Evolutionary conservation across 1,140 invertebrate species (phyloP).

Genomic region (Drosophila insularis): DNA sequence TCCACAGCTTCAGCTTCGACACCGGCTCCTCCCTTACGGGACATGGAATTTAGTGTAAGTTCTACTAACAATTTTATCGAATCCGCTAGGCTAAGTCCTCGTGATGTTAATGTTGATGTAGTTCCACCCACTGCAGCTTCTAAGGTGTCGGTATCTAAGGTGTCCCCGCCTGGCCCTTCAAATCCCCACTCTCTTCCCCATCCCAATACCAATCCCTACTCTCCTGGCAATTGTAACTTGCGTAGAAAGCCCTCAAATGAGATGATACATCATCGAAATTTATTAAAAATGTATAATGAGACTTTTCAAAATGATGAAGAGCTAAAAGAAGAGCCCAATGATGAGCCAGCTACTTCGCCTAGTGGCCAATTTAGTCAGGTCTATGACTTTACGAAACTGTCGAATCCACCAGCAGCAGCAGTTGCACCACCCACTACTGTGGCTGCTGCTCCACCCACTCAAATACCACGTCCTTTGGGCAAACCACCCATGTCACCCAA

Average conservation of each 20-base stretch:
- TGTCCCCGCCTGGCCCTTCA: slow-evolving; percentile 28
- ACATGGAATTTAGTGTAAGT: slow-evolving; percentile 83
- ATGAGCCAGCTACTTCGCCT: slow-evolving; percentile 23
- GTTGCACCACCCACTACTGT: not conserved
- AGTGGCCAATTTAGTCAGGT: slow-evolving; percentile 56
- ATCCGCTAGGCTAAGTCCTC: slow-evolving; percentile 61
- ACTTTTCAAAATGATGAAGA: slow-evolving; percentile 78
- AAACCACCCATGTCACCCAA: slow-evolving; percentile 81
- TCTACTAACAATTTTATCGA: slow-evolving; percentile 80
- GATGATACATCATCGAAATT: slow-evolving; percentile 77
- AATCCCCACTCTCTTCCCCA: not conserved
- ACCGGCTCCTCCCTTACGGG: slow-evolving; percentile 55
- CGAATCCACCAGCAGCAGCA: slow-evolving; percentile 22
- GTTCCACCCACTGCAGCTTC: slow-evolving; percentile 59
- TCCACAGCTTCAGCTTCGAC: slow-evolving; percentile 32
- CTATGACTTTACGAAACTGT: slow-evolving; percentile 64
- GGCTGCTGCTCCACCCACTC: slow-evolving; percentile 24
- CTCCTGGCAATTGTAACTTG: slow-evolving; percentile 63
- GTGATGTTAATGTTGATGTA: slow-evolving; percentile 56
- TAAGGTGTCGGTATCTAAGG: slow-evolving; percentile 62
- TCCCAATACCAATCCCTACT: slow-evolving; percentile 15
- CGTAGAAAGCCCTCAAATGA: slow-evolving; percentile 80
- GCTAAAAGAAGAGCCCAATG: slow-evolving; percentile 50
- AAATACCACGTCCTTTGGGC: slow-evolving; percentile 71
- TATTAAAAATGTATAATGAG: slow-evolving; percentile 79